Base-by-base conservation (phyloP, 2,113 vertebrate genomes). In the Neodontobutis hainanensis region DNA sequence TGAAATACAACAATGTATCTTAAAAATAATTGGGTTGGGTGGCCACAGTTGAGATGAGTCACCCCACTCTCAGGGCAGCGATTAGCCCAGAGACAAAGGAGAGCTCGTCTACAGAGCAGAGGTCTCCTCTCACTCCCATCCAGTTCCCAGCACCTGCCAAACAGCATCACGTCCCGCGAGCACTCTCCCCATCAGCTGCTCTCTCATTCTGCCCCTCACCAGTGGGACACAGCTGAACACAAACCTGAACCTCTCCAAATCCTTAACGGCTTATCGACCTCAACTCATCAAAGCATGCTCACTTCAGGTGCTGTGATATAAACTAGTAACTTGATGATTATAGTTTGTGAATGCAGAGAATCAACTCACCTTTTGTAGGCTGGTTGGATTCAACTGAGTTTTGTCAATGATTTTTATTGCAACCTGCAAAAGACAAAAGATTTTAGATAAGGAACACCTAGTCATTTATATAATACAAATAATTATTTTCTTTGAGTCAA, bases 381-480 rank as follows among this genome's bases (percentile, higher is more conserved):
- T 93, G 83, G 92, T 93, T 81, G 91, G 92, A 73, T 93, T 93
- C 91, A 93, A 83, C 90, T 92, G 91, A 89, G 92, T 92, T 89
- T 93, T 93, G 84, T 93, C 92, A 34, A 93, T 93, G 74, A 93
- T 93, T 89, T 93, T 93, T 91, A 93, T 93, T 88, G 92, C 92
- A 82, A 93, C 92, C 92, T 93, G 83, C 44, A 89, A 84, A 9
- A 85, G 40, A 84, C 9, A 61, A 1, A 75, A 43, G 4, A 3
- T 16, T 42, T 56, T 0, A 34, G 38, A 73, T 65, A 14, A 85
- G 15, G 44, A 56, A 14, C 14, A 1, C 14, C 35, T 14, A 8
- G 14, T 55, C 35, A 6, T 11, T 5, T 9, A 14, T 55, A 70
- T 16, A 35, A 10, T 38, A 45, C 0, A 3, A 6, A 36, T 32